Percentiles rank a stretch among this genome's conserved stretches.
These are phyloP conservation scores for Hipparchia semele DNA, from an alignment of 2,888 invertebrate genomes.

Conservation along the genomic window DNA sequence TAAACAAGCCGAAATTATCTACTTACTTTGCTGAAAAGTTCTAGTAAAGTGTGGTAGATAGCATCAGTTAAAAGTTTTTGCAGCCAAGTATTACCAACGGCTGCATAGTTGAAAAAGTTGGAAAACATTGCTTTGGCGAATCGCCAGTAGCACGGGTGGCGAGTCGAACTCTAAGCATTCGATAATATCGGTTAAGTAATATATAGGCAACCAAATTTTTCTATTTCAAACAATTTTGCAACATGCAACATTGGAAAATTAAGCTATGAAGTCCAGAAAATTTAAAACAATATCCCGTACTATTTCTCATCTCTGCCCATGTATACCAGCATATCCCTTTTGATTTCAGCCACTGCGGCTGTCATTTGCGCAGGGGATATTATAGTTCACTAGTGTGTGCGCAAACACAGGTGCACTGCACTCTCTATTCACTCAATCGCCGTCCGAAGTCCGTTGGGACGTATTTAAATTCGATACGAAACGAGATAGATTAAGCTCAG, in stretches of 20 bases:
- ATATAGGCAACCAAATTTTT: not conserved
- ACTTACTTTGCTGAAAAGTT: slow-evolving; percentile 22
- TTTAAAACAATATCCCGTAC: not conserved
- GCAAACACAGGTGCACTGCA: too few species aligned
- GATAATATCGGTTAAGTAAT: slow-evolving; percentile 28
- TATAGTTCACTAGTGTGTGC: too few species aligned
- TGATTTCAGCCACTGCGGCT: too few species aligned
- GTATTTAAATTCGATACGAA: too few species aligned
- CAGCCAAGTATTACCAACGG: slow-evolving; percentile 26
- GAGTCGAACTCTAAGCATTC: slow-evolving; percentile 23
- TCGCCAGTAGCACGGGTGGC: slow-evolving; percentile 25
- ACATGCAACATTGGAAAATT: not conserved
- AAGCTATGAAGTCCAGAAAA: not conserved
- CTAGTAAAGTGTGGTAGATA: slow-evolving; percentile 17
- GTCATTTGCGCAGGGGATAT: too few species aligned
- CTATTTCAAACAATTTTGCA: not conserved
- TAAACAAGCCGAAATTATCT: slow-evolving; percentile 24
- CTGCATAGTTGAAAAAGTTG: slow-evolving; percentile 29
- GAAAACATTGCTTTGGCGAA: slow-evolving; percentile 28
- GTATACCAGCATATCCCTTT: too few species aligned
- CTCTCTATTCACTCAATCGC: too few species aligned
- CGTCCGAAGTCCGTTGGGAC: too few species aligned
- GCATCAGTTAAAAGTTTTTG: slow-evolving; percentile 27
- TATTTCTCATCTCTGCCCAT: too few species aligned
- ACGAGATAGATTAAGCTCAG: too few species aligned